phyloP scores from a whole-genome alignment of 2,888 invertebrate genomes.

The Andrena haemorrhoa region DNA sequence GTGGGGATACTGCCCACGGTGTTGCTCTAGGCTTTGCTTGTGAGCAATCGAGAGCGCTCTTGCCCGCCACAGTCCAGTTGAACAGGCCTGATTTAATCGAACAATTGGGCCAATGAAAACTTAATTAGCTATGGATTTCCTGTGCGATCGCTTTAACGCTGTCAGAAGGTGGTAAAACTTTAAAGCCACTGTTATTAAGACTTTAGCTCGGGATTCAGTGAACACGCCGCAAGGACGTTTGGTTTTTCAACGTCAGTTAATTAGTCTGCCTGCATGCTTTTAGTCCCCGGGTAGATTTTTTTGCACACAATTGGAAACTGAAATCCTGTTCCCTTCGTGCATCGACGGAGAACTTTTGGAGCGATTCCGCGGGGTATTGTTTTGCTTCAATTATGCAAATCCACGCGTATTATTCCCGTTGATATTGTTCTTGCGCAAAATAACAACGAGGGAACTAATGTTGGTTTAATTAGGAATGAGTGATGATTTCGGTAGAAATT shows the following conservation, averaged over 20 bases:
- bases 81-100: conserved; percentile 53
- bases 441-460: conserved; percentile 1
- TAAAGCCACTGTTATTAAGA: not conserved
- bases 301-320: not conserved
- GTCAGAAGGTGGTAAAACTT: conserved; percentile 8
- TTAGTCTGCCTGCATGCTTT: not conserved
- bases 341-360: not conserved
- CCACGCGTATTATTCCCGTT: conserved; percentile 10
- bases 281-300: not conserved
- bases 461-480: conserved; percentile 17
- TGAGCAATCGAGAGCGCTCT: too few species aligned
- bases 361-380: not conserved
- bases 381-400: conserved; percentile 23
- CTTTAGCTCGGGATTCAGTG: not conserved
- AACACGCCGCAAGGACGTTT: not conserved
- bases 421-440: conserved; percentile 9
- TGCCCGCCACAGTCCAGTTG: too few species aligned
- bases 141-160: not conserved
- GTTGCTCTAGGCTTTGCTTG: too few species aligned
- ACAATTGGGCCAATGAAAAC: conserved; percentile 70
- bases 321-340: conserved; percentile 1
- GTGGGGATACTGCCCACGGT: too few species aligned
- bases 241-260: not conserved
- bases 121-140: conserved; percentile 69
- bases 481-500: not conserved